Base-by-base conservation (phyloP, 2,888 invertebrate species). In the Xestia rhomboidea region DNA sequence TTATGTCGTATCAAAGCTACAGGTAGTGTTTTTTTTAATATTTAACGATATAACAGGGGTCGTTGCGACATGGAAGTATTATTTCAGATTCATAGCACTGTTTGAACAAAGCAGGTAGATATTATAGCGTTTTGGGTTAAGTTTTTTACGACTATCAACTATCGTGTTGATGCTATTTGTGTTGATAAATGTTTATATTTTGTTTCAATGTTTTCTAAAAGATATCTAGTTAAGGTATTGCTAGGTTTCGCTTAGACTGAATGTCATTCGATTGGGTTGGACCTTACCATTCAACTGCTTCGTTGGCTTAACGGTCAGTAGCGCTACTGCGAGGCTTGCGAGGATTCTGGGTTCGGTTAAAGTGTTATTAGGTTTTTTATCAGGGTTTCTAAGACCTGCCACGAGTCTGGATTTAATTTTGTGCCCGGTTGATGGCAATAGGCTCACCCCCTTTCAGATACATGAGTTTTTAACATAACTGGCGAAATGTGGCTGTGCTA, bases 1-100 rank as follows among this genome's bases (percentile, higher is more conserved):
- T 73, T 76, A 75, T 38, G 66, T 79, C 68, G 73, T 72, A 83
- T 87, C 82, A 86, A 88, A 93, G 92, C 90, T 91, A 93, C 95
- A 95, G 95, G 95, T 95, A 95, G 92, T 78, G 24, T 82, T 92
- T 94, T 94, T 93, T 90, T 80, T 18, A 72, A 91, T 94, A 92
- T 93, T 93, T 93, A 93, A 93, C 93, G 92, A 92, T 91, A 90
- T 91, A 91, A 92, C 92, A 92, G 91, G 90, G 91, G 89, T 93
- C 93, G 94, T 93, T 94, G 93, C 93, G 93, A 92, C 91, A 92
- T 89, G 85, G 77, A 87, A 87, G 91, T 91, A 94, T 94, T 93
- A 93, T 93, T 90, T 89, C 87, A 90, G 90, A 91, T 91, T 90
- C 89, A 91, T 90, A 90, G 87, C 88, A 91, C 89, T 91, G 87